Evolutionary conservation across 2,797 vertebrate genomes (phyloP).

Genomic region (Hylomyscus alleni): DNA sequence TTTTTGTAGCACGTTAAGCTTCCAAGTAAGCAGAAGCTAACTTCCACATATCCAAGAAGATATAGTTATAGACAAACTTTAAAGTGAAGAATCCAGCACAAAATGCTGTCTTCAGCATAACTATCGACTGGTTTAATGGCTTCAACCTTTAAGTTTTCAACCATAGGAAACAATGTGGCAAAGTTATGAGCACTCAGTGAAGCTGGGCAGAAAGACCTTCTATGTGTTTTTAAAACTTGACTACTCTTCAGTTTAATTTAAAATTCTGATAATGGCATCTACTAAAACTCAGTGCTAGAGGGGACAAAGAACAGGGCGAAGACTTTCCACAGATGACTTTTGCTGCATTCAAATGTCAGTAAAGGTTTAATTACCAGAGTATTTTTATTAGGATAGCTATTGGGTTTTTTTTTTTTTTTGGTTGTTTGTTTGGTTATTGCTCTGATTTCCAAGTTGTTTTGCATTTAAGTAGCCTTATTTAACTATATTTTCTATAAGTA

Average conservation of each 20-base stretch:
- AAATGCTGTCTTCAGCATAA: constrained; percentile 23
- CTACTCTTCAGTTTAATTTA: constrained; percentile 38
- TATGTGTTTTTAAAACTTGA: not conserved
- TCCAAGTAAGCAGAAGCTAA: constrained; percentile 23
- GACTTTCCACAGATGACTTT: not conserved
- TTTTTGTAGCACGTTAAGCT: constrained; percentile 44
- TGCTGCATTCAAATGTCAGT: constrained; percentile 24
- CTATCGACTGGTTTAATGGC: not conserved
- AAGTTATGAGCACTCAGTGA: constrained; percentile 19
- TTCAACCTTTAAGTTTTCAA: constrained; percentile 42
- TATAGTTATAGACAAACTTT: not conserved
- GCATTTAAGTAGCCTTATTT: constrained; percentile 32
- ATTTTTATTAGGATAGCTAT: constrained; percentile 49
- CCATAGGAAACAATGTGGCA: constrained; percentile 38
- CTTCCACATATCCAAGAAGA: constrained; percentile 41
- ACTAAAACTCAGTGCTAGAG: constrained; percentile 53
- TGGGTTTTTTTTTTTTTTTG: not conserved
- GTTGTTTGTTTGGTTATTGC: constrained; percentile 35
- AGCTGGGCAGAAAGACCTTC: constrained; percentile 48
- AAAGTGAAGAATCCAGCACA: constrained; percentile 43
- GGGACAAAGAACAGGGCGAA: not conserved
- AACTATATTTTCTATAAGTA: constrained; percentile 6
- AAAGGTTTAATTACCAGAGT: not conserved
- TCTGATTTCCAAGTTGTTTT: constrained; percentile 46
- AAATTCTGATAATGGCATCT: constrained; percentile 57